Base-by-base conservation (phyloP, 2,888 invertebrate genomes). In the Pedicia rivosa region DNA sequence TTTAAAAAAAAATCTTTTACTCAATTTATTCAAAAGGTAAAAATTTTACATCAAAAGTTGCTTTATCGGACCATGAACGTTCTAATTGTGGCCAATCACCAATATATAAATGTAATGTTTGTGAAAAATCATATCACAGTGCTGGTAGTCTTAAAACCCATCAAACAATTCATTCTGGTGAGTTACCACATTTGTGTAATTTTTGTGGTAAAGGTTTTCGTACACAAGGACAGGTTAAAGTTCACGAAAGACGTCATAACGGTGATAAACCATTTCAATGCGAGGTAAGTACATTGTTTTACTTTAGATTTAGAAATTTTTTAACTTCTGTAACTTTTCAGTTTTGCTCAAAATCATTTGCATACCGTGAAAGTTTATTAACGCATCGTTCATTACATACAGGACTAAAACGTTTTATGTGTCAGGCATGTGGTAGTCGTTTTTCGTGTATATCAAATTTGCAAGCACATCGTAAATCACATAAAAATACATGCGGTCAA, bases 381-480 rank as follows among this genome's bases (percentile, higher is more conserved):
- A 67, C 65, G 2, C 67, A 67, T 43, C 62, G 62, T 51, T 62
- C 63, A 3, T 48, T 64, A 4, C 67, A 67, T 42, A 66, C 65
- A 1, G 66, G 67, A 36, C 55, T 63, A 6, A 66, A 65, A 40
- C 63, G 65, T 4, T 63, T 64, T 45, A 48, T 62, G 16, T 67
- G 67, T 47, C 56, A 62, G 40, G 59, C 60, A 3, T 67, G 67
- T 44, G 65, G 65, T 26, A 57, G 59, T 40, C 55, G 65, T 9
- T 67, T 67, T 48, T 67, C 67, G 4, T 67, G 67, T 46, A 59
- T 65, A 36, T 64, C 65, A 1, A 67, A 67, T 49, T 51, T 67
- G 6, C 58, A 63, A 35, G 65, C 65, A 14, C 66, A 66, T 50
- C 56, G 62, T n/a, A 55, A 54, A 38, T 62, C 63, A 5, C 63